These are phyloP conservation scores for Acanthiza pusilla DNA, from an alignment of 2,797 vertebrate species.

Conservation along the genomic window DNA sequence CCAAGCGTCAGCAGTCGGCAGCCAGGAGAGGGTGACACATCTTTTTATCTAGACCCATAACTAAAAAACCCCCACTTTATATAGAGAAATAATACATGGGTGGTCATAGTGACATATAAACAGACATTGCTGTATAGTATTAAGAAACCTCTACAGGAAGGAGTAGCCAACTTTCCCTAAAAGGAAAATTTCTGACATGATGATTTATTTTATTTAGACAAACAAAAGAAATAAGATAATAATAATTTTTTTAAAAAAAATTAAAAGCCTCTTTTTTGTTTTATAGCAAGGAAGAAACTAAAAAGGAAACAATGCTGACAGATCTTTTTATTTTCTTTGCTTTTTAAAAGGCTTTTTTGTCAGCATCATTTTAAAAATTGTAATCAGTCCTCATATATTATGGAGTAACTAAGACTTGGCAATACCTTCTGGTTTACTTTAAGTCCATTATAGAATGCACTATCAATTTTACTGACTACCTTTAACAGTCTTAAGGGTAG, in stretches of 20 bases:
- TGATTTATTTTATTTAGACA: not conserved
- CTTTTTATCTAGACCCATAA: not conserved
- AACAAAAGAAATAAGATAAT: not conserved
- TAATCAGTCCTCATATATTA: not conserved
- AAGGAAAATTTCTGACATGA: not conserved
- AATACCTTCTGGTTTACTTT: not conserved
- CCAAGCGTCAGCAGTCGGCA: fast-evolving
- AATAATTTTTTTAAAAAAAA: no score
- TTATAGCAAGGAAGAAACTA: not conserved
- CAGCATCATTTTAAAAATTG: not conserved
- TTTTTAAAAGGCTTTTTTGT: not conserved
- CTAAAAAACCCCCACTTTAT: fast-evolving
- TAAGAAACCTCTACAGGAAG: not conserved
- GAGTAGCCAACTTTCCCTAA: not conserved
- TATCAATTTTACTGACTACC: not conserved
- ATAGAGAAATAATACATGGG: not conserved
- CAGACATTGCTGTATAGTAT: not conserved
- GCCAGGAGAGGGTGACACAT: not conserved
- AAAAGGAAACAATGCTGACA: not conserved
- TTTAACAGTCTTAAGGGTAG: not conserved
- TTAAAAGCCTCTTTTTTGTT: not conserved
- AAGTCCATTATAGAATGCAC: not conserved
- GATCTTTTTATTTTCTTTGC: not conserved
- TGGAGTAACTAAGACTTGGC: not conserved
- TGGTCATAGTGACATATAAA: not conserved